phyloP scores from a whole-genome alignment of 2,888 invertebrate genomes.

The Embidobia sp. region DNA sequence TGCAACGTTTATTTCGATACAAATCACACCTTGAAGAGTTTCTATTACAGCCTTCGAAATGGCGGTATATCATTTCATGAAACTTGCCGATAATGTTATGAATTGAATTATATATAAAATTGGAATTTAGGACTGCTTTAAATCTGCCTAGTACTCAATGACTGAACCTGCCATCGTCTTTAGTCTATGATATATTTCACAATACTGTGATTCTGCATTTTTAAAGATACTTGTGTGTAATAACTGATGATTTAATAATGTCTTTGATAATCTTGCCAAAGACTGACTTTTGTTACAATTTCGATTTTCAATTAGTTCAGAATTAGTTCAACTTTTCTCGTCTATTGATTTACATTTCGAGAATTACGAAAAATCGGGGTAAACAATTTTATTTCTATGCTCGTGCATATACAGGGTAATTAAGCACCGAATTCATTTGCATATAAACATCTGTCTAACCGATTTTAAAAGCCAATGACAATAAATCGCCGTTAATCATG shows the following conservation, averaged over 20 bases:
- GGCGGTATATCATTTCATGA: no score
- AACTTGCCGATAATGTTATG: no score
- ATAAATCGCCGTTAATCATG: slow-evolving; percentile 48
- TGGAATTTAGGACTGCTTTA: no score
- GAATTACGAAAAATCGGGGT: slow-evolving; percentile 39
- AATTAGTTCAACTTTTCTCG: background rate
- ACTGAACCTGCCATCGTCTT: slow-evolving; percentile 46
- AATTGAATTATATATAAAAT: no score
- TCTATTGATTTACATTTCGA: slow-evolving; percentile 8
- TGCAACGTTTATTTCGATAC: no score
- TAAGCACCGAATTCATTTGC: slow-evolving; percentile 45
- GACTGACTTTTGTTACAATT: slow-evolving; percentile 33
- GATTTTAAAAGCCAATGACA: slow-evolving; percentile 57
- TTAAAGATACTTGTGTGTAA: slow-evolving; percentile 35
- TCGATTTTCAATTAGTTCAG: slow-evolving; percentile 8
- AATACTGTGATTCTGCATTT: slow-evolving; percentile 66
- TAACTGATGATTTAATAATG: slow-evolving; percentile 22
- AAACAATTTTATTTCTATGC: slow-evolving; percentile 24
- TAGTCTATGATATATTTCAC: slow-evolving; percentile 65
- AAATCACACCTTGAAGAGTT: no score
- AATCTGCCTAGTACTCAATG: slow-evolving; percentile 19
- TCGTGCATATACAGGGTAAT: slow-evolving; percentile 58
- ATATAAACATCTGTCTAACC: slow-evolving; percentile 43
- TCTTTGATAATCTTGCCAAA: slow-evolving; percentile 32
- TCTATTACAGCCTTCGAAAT: no score